Evolutionary conservation across 2,888 invertebrate genomes (phyloP), one percentile per base, ranked within the genome.

Genomic region (Palloptera scutellata): DNA sequence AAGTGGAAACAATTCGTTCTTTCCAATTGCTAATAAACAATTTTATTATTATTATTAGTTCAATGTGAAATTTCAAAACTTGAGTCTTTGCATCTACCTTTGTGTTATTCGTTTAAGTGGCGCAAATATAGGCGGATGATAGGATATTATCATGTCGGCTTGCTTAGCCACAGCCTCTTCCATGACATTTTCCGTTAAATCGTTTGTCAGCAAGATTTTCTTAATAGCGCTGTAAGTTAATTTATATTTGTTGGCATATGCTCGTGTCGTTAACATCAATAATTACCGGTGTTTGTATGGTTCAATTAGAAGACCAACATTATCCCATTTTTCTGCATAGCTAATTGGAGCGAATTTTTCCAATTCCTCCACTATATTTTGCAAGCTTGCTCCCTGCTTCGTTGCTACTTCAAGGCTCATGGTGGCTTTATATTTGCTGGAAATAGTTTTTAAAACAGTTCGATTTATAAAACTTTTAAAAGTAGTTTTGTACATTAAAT

Each of bases 111-210:
- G 88, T 80, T 95, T 97, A 64, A 98, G 76, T 8, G 95, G 91
- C 13, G 88, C 86, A 85, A 98, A 98, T 81, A 98, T 93, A 17
- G 96, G 96, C n/a, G 98, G 98, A 87, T 98, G 98, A 84, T 98
- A 98, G 0, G 96, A 92, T 66, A 98, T 87, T 66, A 98, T 95
- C 85, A 97, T 86, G 82, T 95, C 91, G 62, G 89, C 89, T 15
- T 89, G 87, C 62, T 87, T 82, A 1, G 86, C 83, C 4, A 93
- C 80, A 1, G 96, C 95, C 86, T 97, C 97, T 20, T 91, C 83
- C 78, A 96, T 88, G 0, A 97, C 97, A 71, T 89, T 89, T 83
- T 95, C 93, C 0, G 97, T 97, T 48, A 98, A 86, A 83, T 98
- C 98, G 84, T 97, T 98, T 1, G 97, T 97, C 48, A 98, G 85